A percentile compares a stretch with the other conserved stretches of the same genome.
phyloP scores from a whole-genome alignment of 2,888 invertebrate genomes.

The Deladenus siricidicola region DNA sequence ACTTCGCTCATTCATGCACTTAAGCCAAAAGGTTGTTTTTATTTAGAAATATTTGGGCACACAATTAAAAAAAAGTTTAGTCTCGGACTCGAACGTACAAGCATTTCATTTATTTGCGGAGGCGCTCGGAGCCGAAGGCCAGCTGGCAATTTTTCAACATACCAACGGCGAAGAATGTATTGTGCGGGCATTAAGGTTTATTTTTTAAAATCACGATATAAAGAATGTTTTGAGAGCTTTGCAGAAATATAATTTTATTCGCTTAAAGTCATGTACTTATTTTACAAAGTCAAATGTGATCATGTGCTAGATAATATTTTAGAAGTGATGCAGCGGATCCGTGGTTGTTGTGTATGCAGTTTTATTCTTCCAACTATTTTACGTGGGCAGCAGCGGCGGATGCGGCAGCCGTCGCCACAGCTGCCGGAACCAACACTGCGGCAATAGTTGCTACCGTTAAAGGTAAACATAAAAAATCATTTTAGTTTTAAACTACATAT shows the following conservation, averaged over 20 bases:
- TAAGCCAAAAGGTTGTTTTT: background rate
- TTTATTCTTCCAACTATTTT: background rate
- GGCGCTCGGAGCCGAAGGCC: conserved; percentile 5
- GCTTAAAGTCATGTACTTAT: too few species aligned
- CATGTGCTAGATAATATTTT: background rate
- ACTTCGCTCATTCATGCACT: conserved; percentile 1
- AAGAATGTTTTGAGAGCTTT: background rate
- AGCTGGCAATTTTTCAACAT: conserved; percentile 3
- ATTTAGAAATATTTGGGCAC: too few species aligned
- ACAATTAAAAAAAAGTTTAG: background rate
- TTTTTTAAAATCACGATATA: background rate
- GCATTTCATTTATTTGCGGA: conserved; percentile 7
- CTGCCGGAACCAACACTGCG: background rate
- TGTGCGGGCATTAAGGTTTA: conserved; percentile 1
- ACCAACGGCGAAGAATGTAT: conserved; percentile 2
- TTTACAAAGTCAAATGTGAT: background rate
- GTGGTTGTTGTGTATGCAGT: conserved; percentile 2
- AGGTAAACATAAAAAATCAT: background rate
- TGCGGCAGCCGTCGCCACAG: background rate
- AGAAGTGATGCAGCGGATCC: background rate
- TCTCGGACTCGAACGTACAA: background rate
- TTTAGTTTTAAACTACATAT: too few species aligned
- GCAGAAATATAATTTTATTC: background rate
- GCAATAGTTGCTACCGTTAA: background rate
- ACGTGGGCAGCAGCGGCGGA: background rate